Evolutionary conservation across 2,888 invertebrate genomes (phyloP).

Genomic region (Crematogaster levior): DNA sequence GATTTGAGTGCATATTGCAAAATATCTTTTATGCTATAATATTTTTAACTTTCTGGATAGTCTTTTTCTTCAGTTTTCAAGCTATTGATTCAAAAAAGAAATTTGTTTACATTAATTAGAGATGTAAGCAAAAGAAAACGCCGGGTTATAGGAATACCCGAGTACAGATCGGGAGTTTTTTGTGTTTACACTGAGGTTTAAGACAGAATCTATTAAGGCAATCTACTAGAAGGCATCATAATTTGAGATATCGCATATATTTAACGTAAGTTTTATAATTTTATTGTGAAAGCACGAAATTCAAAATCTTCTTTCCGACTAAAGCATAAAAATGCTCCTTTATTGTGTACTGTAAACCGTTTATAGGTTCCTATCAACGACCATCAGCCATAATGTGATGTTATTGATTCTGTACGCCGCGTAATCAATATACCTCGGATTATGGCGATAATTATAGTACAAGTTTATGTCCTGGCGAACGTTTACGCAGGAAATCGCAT

Average conservation of each 20-base stretch:
- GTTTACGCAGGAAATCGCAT: slow-evolving; percentile 49
- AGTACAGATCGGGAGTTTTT: too few relatives aligned
- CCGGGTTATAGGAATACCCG: too few relatives aligned
- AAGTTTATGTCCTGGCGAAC: slow-evolving; percentile 43
- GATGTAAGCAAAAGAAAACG: too few relatives aligned
- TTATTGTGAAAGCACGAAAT: not conserved
- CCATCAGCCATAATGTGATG: slow-evolving; percentile 63
- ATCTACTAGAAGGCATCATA: not conserved
- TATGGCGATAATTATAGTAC: slow-evolving; percentile 71
- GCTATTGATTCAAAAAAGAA: too few relatives aligned
- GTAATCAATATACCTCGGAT: slow-evolving; percentile 72
- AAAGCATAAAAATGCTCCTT: slow-evolving; percentile 15
- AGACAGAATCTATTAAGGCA: too few relatives aligned
- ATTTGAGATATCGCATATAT: not conserved
- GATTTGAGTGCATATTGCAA: too few relatives aligned
- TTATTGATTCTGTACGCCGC: slow-evolving; percentile 67
- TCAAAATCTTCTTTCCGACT: not conserved
- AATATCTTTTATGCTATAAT: too few relatives aligned
- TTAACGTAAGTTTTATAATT: not conserved
- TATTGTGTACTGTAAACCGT: not conserved
- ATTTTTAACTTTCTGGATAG: too few relatives aligned
- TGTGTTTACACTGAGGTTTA: too few relatives aligned
- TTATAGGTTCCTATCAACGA: slow-evolving; percentile 64
- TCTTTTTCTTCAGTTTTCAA: too few relatives aligned
- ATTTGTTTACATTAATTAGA: too few relatives aligned